phyloP scores from a whole-genome alignment of 2,797 vertebrate species.

The Danio tinwini region DNA sequence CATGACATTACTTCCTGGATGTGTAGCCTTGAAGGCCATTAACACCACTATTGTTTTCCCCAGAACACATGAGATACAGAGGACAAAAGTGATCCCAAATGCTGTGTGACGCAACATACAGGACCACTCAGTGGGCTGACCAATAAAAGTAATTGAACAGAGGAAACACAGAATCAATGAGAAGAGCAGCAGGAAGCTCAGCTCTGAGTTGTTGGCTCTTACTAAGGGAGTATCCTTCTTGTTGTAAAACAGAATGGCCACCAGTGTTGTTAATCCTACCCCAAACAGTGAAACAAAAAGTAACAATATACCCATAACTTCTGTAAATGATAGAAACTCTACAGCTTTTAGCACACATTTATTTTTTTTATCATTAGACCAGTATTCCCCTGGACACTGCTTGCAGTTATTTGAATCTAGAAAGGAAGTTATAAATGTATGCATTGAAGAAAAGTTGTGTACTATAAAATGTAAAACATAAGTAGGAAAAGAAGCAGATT shows the following conservation, averaged over 20 bases:
- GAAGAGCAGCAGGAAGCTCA: constrained; percentile 78
- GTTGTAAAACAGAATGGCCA: constrained; percentile 66
- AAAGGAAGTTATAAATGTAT: constrained; percentile 61
- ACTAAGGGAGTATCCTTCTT: constrained; percentile 74
- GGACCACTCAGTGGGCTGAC: constrained; percentile 74
- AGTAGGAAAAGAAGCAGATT: constrained; percentile 28
- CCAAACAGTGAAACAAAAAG: constrained; percentile 74
- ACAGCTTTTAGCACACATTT: constrained; percentile 73
- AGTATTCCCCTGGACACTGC: constrained; percentile 76
- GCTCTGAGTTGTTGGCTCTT: constrained; percentile 76
- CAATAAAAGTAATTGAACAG: constrained; percentile 76
- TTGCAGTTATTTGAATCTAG: constrained; percentile 78
- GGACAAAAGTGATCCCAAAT: constrained; percentile 77
- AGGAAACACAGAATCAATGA: constrained; percentile 76
- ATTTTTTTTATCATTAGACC: constrained; percentile 76
- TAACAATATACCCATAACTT: constrained; percentile 71
- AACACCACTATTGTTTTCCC: constrained; percentile 79
- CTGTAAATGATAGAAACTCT: constrained; percentile 74
- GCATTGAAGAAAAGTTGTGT: not conserved
- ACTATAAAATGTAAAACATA: not conserved
- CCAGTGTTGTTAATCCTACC: constrained; percentile 64
- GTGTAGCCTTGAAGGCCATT: constrained; percentile 74
- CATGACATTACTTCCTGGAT: constrained; percentile 72
- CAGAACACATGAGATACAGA: constrained; percentile 77
- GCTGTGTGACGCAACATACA: constrained; percentile 77